Evolutionary conservation across 2,888 invertebrate genomes (phyloP).

Genomic region (Drosophila melanosoma): DNA sequence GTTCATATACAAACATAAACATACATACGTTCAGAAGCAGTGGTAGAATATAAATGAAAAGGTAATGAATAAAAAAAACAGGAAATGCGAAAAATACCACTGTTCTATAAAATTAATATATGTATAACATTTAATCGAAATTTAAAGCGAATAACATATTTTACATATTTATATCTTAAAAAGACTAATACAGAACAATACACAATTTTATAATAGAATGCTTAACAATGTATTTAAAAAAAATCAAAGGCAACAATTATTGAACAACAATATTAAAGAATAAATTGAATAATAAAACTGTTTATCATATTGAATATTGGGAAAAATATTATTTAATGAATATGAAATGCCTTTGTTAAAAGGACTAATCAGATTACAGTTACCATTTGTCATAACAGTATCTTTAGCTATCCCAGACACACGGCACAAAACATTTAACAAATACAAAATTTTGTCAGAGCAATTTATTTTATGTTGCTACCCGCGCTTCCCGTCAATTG

Average conservation of each 20-base stretch:
- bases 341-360: neutral
- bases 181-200: too few relatives aligned
- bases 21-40: neutral
- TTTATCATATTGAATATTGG: neutral
- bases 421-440: constrained; percentile 1
- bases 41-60: neutral
- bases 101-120: neutral
- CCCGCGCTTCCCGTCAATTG: constrained; percentile 43
- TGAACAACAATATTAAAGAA: neutral
- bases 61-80: neutral
- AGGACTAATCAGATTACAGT: neutral
- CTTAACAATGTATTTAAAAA: neutral
- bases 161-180: neutral
- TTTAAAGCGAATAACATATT: neutral
- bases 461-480: constrained; percentile 20
- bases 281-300: neutral
- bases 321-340: neutral
- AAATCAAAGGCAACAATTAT: neutral
- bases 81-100: neutral
- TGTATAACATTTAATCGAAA: neutral
- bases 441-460: neutral
- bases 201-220: neutral
- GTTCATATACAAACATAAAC: neutral
- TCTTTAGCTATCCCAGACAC: too few relatives aligned
- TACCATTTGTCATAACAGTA: neutral